Conservation (phyloP, 2,113 vertebrate species). For the Bubo scandiacus region DNA sequence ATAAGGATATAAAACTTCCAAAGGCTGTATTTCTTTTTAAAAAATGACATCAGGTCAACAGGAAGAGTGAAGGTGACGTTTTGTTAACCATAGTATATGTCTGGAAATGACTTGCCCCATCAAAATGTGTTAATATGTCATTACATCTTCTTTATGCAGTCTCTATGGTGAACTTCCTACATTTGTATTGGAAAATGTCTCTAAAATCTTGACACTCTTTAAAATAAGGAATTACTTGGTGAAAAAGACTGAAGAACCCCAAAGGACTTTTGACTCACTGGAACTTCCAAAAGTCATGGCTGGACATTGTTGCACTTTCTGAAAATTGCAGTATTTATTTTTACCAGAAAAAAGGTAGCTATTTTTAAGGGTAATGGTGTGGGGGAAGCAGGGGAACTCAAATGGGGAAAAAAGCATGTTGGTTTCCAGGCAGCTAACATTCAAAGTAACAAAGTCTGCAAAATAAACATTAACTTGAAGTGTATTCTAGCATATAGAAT, state of each 20-base stretch:
- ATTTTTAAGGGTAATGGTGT: not conserved
- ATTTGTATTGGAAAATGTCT: not conserved
- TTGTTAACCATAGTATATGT: not conserved
- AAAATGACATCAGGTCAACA: not conserved
- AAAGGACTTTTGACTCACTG: not conserved
- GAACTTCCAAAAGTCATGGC: not conserved
- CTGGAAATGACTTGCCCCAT: rapidly evolving
- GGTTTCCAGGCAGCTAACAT: not conserved
- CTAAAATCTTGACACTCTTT: not conserved
- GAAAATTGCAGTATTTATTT: not conserved
- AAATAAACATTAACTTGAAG: not conserved
- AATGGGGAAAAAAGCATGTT: rapidly evolving
- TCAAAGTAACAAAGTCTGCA: not conserved
- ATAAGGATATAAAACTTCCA: not conserved
- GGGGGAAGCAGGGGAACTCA: not conserved
- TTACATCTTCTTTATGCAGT: not conserved
- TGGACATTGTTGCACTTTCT: not conserved
- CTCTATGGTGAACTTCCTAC: not conserved
- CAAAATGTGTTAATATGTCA: not conserved
- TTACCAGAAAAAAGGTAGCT: not conserved
- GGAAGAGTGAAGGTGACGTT: not conserved
- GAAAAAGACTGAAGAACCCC: not conserved
- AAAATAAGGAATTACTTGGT: not conserved
- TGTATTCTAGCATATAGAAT: not conserved
- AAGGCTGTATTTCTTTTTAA: not conserved